These are phyloP conservation scores for Keiferia lycopersicella DNA, from an alignment of 2,888 invertebrate genomes.

Conservation along the genomic window DNA sequence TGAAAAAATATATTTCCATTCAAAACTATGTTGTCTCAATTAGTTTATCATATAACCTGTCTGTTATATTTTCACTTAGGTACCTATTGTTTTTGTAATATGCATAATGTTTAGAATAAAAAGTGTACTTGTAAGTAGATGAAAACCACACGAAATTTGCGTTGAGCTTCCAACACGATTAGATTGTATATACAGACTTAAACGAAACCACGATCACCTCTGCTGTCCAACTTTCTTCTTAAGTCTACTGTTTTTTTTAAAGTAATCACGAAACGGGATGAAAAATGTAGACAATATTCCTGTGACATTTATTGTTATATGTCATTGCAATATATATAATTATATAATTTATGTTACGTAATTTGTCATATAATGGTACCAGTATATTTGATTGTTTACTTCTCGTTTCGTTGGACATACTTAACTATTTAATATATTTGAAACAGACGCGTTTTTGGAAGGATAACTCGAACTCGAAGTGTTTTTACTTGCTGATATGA, in stretches of 20 bases:
- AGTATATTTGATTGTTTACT: too few species aligned
- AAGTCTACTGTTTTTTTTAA: neutral
- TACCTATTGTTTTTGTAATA: slow-evolving; percentile 32
- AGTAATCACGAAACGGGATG: too few species aligned
- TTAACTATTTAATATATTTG: too few species aligned
- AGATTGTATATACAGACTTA: slow-evolving; percentile 78
- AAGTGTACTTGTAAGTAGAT: slow-evolving; percentile 57
- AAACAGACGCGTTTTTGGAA: neutral
- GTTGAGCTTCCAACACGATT: slow-evolving; percentile 83
- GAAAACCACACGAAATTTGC: slow-evolving; percentile 76
- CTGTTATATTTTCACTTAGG: slow-evolving; percentile 38
- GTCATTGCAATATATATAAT: too few species aligned
- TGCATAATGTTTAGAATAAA: slow-evolving; percentile 48
- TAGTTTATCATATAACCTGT: slow-evolving; percentile 2
- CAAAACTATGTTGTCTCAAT: too few species aligned
- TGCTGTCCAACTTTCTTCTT: slow-evolving; percentile 16
- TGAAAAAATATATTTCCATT: too few species aligned
- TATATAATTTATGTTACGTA: too few species aligned
- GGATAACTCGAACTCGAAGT: slow-evolving; percentile 2
- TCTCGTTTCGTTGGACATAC: too few species aligned
- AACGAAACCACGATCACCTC: slow-evolving; percentile 28
- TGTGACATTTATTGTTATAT: too few species aligned
- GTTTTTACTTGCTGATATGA: too few species aligned
- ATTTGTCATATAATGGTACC: too few species aligned
- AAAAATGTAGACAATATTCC: too few species aligned